A percentile compares a stretch with the other conserved stretches of the same genome.
phyloP scores from a whole-genome alignment of 37 sponge, comb jelly and placozoan genomes.

The Petrosia ficiformis region DNA sequence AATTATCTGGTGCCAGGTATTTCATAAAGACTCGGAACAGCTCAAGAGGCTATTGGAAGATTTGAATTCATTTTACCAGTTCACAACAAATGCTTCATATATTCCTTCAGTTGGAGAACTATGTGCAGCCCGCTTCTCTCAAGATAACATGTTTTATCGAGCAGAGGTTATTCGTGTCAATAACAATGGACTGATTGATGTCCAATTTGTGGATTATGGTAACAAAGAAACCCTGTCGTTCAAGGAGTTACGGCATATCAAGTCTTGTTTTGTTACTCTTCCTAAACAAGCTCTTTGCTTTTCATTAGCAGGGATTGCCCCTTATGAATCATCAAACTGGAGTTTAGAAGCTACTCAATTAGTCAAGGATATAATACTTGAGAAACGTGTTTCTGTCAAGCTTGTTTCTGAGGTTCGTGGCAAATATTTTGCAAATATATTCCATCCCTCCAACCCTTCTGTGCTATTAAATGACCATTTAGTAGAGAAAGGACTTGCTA shows the following conservation, averaged over 20 bases:
- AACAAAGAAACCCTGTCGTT: slow-evolving; percentile 26
- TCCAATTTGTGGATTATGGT: slow-evolving; percentile 60
- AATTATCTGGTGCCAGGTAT: slow-evolving; percentile 58
- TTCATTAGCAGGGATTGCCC: slow-evolving; percentile 41
- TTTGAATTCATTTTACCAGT: slow-evolving; percentile 20
- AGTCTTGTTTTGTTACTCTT: slow-evolving; percentile 41
- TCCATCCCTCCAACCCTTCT: slow-evolving; percentile 25
- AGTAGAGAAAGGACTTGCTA: slow-evolving; percentile 25
- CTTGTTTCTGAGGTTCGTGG: slow-evolving; percentile 2
- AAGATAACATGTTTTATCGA: slow-evolving; percentile 51
- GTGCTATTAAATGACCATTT: slow-evolving; percentile 7
- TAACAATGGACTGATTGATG: slow-evolving; percentile 29
- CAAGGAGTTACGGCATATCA: slow-evolving; percentile 28
- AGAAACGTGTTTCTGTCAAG: slow-evolving; percentile 18
- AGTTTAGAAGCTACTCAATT: slow-evolving; percentile 11
- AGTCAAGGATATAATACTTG: slow-evolving; percentile 41
- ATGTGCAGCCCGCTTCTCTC: slow-evolving; percentile 33
- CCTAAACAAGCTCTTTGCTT: slow-evolving; percentile 57
- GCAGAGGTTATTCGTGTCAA: slow-evolving; percentile 48
- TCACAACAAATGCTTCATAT: background rate
- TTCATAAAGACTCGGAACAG: slow-evolving; percentile 22
- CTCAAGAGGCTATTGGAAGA: slow-evolving; percentile 39
- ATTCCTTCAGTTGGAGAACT: slow-evolving; percentile 47
- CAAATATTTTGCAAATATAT: slow-evolving; percentile 4
- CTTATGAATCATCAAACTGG: slow-evolving; percentile 35